Base-by-base conservation (phyloP, 37 sponge, comb jelly and placozoan genomes). In the Halichondria panicea region DNA sequence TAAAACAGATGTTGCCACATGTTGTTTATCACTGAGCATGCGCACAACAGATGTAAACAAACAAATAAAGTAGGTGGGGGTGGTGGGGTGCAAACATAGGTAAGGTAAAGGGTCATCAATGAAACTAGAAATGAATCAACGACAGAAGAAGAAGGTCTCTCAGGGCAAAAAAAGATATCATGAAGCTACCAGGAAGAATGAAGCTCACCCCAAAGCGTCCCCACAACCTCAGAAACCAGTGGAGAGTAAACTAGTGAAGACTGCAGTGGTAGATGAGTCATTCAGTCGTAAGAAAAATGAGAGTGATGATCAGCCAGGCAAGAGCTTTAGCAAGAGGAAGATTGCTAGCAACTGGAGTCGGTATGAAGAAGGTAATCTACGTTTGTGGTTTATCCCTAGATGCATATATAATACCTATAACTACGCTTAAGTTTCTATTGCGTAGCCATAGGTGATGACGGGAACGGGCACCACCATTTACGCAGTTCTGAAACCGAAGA, bases 61-160 rank as follows among this genome's bases (percentile, higher is more conserved):
- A n/a, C n/a, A n/a, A n/a, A n/a, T n/a, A n/a, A n/a, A n/a, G n/a
- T n/a, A n/a, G n/a, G n/a, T n/a, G n/a, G n/a, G n/a, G n/a, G n/a
- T n/a, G n/a, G n/a, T n/a, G n/a, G n/a, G n/a, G n/a, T n/a, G n/a
- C n/a, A n/a, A n/a, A n/a, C n/a, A n/a, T n/a, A n/a, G n/a, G n/a
- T n/a, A n/a, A n/a, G n/a, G n/a, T n/a, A n/a, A n/a, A n/a, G n/a
- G n/a, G n/a, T n/a, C 15, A n/a, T 68, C 3, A 43, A 43, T 32
- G 53, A 58, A 7, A 21, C 46, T 46, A 25, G 37, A 41, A 42
- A 22, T 13, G 35, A 79, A 41, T 27, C 66, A 70, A 43, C 61
- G 85, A 21, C 85, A 77, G 41, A 77, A 77, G 65, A 85, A 85
- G 73, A 85, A 48, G 34, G 6, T 15, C 55, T 43, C 85, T 37